Conservation (phyloP, 1,140 invertebrate species). For the Philotrypesis tridentata region DNA sequence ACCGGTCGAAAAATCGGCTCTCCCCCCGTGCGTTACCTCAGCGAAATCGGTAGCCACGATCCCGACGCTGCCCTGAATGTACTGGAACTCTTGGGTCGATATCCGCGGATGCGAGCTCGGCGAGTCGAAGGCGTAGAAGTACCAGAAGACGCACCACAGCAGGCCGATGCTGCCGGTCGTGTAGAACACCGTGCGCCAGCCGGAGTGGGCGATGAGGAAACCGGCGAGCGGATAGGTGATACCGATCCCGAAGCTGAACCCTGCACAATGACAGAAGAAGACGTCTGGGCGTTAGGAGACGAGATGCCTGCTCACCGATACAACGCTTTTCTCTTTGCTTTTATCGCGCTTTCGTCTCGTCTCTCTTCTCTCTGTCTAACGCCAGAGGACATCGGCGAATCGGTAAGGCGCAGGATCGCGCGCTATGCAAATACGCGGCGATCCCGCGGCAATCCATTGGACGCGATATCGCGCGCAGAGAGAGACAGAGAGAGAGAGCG, state of each 20-base stretch:
- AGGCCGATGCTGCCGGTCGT: slow-evolving; percentile 81
- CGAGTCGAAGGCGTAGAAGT: slow-evolving; percentile 82
- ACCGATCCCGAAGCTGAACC: slow-evolving; percentile 84
- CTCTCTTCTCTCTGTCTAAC: neutral
- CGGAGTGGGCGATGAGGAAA: slow-evolving; percentile 80
- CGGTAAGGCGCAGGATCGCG: too few relatives aligned
- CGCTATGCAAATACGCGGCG: too few relatives aligned
- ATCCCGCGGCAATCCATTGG: too few relatives aligned
- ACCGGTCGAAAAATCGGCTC: too few relatives aligned
- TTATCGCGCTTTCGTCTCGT: slow-evolving; percentile 3
- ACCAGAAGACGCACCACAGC: slow-evolving; percentile 82
- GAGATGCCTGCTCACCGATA: slow-evolving; percentile 31
- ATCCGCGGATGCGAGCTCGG: slow-evolving; percentile 85
- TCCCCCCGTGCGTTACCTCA: slow-evolving; percentile 70
- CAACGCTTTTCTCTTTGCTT: too few relatives aligned
- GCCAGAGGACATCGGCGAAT: too few relatives aligned
- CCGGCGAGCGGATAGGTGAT: slow-evolving; percentile 82
- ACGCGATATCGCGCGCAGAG: too few relatives aligned
- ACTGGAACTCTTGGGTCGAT: slow-evolving; percentile 79
- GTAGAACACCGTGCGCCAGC: slow-evolving; percentile 82
- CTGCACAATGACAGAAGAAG: slow-evolving; percentile 61
- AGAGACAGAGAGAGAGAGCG: too few relatives aligned
- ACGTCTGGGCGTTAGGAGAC: slow-evolving; percentile 38
- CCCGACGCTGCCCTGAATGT: slow-evolving; percentile 79
- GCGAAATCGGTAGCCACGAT: slow-evolving; percentile 70